Evolutionary conservation across 2,888 invertebrate species (phyloP).

Genomic region (Teleogryllus oceanicus): DNA sequence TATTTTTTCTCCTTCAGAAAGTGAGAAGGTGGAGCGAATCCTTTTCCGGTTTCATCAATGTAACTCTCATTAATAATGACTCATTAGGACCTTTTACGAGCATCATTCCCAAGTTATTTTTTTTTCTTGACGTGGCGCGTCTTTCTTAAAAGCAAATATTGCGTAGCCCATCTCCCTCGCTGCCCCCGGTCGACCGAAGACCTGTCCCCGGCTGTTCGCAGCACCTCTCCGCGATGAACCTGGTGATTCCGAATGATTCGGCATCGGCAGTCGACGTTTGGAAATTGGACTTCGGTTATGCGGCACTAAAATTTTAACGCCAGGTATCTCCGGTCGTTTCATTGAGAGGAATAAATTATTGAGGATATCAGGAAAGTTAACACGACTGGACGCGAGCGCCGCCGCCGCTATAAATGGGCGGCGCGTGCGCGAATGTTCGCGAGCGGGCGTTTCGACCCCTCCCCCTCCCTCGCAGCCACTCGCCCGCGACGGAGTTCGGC

Average conservation of each 20-base stretch:
- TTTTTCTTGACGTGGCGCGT: neutral
- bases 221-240: too few species aligned
- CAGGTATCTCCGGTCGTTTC: conserved; percentile 7
- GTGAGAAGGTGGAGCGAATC: neutral
- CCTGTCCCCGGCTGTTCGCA: too few species aligned
- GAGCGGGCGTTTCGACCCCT: too few species aligned
- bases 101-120: neutral
- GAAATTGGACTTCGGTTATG: conserved; percentile 1
- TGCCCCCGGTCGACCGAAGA: too few species aligned
- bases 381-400: neutral
- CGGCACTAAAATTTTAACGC: neutral
- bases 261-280: neutral
- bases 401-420: neutral
- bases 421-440: neutral
- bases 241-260: too few species aligned
- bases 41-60: conserved; percentile 1
- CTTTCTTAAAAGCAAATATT: too few species aligned
- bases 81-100: conserved; percentile 7
- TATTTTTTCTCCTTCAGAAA: neutral
- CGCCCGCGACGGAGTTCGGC: too few species aligned
- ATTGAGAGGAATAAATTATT: neutral
- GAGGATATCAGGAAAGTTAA: neutral
- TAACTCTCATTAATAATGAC: conserved; percentile 18
- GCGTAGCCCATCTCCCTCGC: too few species aligned
- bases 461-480: too few species aligned